These are phyloP conservation scores for Nycteola revayana DNA, from an alignment of 2,888 invertebrate species.

Conservation along the genomic window DNA sequence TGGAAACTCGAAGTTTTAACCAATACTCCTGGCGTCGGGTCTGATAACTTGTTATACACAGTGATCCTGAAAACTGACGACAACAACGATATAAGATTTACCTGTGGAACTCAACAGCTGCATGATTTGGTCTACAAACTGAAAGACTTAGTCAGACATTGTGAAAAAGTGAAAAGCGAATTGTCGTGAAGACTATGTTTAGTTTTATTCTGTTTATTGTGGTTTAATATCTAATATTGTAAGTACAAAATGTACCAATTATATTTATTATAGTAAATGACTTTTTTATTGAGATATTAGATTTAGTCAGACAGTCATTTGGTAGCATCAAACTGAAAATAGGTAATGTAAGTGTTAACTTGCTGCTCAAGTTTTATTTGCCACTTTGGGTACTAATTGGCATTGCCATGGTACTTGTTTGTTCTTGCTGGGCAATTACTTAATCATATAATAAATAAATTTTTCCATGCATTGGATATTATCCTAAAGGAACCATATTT, in stretches of 20 bases:
- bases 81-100: constrained; percentile 79
- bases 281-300: too few relatives aligned
- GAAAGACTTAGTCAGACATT: constrained; percentile 84
- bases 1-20: constrained; percentile 83
- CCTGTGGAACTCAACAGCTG: constrained; percentile 83
- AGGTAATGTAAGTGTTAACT: too few relatives aligned
- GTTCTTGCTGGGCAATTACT: too few relatives aligned
- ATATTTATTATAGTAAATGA: background rate
- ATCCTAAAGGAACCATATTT: too few relatives aligned
- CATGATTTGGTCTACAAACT: constrained; percentile 86
- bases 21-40: constrained; percentile 61
- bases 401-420: too few relatives aligned
- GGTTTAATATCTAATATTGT: constrained; percentile 5
- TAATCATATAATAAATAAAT: too few relatives aligned
- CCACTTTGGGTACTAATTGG: too few relatives aligned
- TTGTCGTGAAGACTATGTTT: constrained; percentile 35
- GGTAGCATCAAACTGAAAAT: too few relatives aligned
- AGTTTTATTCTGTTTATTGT: constrained; percentile 4
- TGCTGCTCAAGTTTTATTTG: too few relatives aligned
- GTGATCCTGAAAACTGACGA: constrained; percentile 64
- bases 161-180: constrained; percentile 77
- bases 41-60: constrained; percentile 70
- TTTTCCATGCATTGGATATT: too few relatives aligned
- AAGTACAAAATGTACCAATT: background rate
- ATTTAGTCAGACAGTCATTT: too few relatives aligned